phyloP scores from a whole-genome alignment of 1,140 invertebrate species.

The Brachystomella parvula region DNA sequence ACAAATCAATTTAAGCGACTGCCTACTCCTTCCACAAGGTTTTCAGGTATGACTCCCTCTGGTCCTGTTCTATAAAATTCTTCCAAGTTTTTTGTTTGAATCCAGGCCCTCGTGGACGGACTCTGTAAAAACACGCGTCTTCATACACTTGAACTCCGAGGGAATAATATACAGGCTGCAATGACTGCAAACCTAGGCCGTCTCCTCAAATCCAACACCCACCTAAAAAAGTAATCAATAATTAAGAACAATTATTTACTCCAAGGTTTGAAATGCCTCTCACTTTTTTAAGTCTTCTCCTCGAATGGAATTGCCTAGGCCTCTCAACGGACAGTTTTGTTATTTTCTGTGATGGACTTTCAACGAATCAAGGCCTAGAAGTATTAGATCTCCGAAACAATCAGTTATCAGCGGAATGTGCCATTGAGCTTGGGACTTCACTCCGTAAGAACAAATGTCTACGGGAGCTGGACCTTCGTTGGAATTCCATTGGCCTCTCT shows the following conservation, averaged over 20 bases:
- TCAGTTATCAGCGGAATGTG: constrained; percentile 43
- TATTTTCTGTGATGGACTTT: constrained; percentile 43
- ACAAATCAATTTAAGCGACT: constrained; percentile 33
- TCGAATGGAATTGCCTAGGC: constrained; percentile 44
- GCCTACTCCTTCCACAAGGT: constrained; percentile 36
- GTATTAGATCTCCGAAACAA: constrained; percentile 45
- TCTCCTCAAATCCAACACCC: constrained; percentile 13
- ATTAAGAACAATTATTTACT: not conserved
- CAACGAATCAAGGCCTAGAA: constrained; percentile 43
- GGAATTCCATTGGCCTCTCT: constrained; percentile 44
- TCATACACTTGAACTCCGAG: constrained; percentile 42
- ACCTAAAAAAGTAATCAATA: constrained; percentile 17
- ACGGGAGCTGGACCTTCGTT: constrained; percentile 42
- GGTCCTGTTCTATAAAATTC: not conserved
- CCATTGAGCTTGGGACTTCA: constrained; percentile 39
- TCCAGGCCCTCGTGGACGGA: constrained; percentile 33
- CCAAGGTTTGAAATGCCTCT: not conserved
- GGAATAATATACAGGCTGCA: constrained; percentile 44
- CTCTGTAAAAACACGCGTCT: constrained; percentile 42
- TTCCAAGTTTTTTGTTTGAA: not conserved
- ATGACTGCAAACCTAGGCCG: constrained; percentile 39
- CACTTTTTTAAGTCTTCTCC: constrained; percentile 25
- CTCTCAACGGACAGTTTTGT: constrained; percentile 41
- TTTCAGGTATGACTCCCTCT: constrained; percentile 23
- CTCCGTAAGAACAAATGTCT: constrained; percentile 42